Evolutionary conservation across 2,113 vertebrate species (phyloP).

Genomic region (Hymenochirus boettgeri): DNA sequence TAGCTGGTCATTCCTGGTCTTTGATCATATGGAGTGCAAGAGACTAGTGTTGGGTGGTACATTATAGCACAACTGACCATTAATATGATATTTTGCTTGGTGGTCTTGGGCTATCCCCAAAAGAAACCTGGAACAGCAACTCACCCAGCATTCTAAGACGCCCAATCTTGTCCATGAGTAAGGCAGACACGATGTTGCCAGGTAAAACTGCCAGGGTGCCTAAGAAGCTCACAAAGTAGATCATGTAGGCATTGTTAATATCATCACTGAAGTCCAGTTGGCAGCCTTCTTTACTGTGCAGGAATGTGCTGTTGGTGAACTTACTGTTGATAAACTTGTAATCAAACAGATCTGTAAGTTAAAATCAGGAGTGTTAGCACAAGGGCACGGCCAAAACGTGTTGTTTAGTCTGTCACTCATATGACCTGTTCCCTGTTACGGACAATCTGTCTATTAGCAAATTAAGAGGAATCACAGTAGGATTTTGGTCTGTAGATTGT

Average conservation of each 20-base stretch:
- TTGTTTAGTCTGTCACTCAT: no score
- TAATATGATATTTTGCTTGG: no score
- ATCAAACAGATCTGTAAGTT: conserved; percentile 82
- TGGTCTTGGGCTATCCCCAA: no score
- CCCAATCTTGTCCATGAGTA: conserved; percentile 98
- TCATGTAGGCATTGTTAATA: conserved; percentile 96
- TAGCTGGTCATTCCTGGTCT: no score
- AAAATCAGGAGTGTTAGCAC: neutral
- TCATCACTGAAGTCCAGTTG: conserved; percentile 89
- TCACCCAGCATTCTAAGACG: conserved; percentile 92
- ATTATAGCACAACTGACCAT: no score
- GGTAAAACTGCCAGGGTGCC: conserved; percentile 92
- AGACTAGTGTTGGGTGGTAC: no score
- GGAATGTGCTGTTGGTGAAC: conserved; percentile 90
- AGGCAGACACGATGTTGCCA: conserved; percentile 90
- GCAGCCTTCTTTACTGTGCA: conserved; percentile 96
- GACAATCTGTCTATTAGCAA: no score
- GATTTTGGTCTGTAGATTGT: no score
- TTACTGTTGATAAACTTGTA: conserved; percentile 87
- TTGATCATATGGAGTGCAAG: no score
- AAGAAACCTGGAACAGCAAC: neutral
- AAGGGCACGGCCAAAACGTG: neutral
- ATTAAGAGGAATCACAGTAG: no score
- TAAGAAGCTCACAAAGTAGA: conserved; percentile 96
- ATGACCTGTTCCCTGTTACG: no score